Base-by-base conservation (phyloP, 2,888 invertebrate species). In the Philonicus albiceps region DNA sequence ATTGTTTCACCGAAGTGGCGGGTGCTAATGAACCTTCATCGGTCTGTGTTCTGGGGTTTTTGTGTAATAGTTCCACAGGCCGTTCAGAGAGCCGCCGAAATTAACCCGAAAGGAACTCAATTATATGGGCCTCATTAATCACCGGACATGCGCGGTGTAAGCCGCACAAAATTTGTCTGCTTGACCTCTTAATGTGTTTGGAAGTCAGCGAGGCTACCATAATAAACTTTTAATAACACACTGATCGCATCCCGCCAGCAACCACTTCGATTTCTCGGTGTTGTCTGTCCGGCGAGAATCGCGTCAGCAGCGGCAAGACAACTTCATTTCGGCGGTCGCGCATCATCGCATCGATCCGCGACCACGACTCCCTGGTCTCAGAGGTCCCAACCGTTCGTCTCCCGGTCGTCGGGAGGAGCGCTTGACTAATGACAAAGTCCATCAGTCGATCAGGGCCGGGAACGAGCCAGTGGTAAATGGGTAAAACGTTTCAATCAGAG, bases 401-500 rank as follows among this genome's bases (percentile, higher is more conserved):
- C 55, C 19, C 49, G 49, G 19, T n/a, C 64, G 27, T n/a, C 19
- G 22, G 27, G 64, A 7, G 22, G 22, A 64, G 64, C 64, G 86
- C 87, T 86, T 88, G 87, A 87, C 88, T 87, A 88, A 87, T 88
- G 88, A 88, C 87, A 87, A 87, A 86, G 86, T 85, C 55, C 88
- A 81, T 86, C 88, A 88, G 87, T 88, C 87, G 87, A 87, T 88
- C 34, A 87, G 88, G 88, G 87, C 88, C 88, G 74, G 74, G 31
- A 34, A 31, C 37, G 74, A 74, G 88, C 87, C 88, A 88, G 86
- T 87, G 87, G 43, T 73, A 73, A 73, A 73, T 22, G 49, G 22
- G 43, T 84, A 84, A n/a, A 84, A 84, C 73, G 43, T 84, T 84
- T 84, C 73, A 84, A 84, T 84, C 84, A 73, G 55, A 43, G 30